Base-by-base conservation (phyloP, 1,140 invertebrate genomes). In the Gonioctena quinquepunctata region DNA sequence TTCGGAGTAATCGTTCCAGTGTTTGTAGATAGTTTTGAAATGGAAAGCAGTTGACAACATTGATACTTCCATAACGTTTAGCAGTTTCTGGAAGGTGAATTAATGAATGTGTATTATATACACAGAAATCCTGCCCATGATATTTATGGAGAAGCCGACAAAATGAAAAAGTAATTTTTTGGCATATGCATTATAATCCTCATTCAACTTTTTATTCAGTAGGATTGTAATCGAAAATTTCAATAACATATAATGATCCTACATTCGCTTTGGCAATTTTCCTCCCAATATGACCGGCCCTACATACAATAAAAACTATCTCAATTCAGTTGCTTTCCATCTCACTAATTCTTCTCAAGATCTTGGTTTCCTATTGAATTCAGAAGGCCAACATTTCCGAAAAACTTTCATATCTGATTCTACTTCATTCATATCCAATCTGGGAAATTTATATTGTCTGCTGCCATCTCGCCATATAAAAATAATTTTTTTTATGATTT, bases 291-390 rank as follows among this genome's bases (percentile, higher is more conserved):
- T 27, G 13, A 66, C 57, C 25, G 72, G 69, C 7, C 65, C 69
- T 11, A 66, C 21, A 71, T 74, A 74, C 11, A 74, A 62, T 28
- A 74, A 66, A 63, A 74, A 64, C 18, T 67, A 42, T n/a, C 72
- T 33, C 56, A 71, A 60, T 52, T 74, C 72, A 23, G 69, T 74
- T n/a, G 72, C 72, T 65, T 74, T 74, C 60, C 64, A 74, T 26
- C 33, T 25, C 27, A 63, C 62, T n/a, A 65, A 28, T 42, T 70
- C 69, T 19, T 54, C 27, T 21, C 70, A 59, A 25, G 65, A 59
- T 19, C 72, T 59, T 18, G 72, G 69, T 65, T 71, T 71, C 22
- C 72, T 52, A 63, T 27, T 66, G 22, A 74, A 71, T 26, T 74
- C 72, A 16, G 42, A 56, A 50, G 71, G 67, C 33, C 62, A 70